phyloP scores from a whole-genome alignment of 2,888 invertebrate species.

The Aporophyla nigra region DNA sequence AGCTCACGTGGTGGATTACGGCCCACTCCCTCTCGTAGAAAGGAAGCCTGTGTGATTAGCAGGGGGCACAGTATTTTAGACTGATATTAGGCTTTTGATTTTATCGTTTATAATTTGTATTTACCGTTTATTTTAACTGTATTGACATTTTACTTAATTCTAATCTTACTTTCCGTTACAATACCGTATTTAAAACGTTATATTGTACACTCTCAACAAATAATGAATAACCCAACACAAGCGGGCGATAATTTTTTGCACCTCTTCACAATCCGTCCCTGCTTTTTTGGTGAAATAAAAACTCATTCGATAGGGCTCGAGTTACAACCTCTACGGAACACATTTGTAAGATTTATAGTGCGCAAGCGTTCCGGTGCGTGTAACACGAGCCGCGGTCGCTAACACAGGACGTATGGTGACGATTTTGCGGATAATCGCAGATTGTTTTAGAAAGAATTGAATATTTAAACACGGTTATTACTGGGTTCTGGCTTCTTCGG shows the following conservation, averaged over 20 bases:
- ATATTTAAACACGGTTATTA: background rate
- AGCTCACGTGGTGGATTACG: too few relatives aligned
- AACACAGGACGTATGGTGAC: conserved; percentile 37
- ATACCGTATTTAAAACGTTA: too few relatives aligned
- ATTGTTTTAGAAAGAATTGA: conserved; percentile 2
- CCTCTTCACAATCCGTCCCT: conserved; percentile 31
- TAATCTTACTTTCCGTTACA: too few relatives aligned
- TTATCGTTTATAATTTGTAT: too few relatives aligned
- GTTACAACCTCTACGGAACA: conserved; percentile 58
- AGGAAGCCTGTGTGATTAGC: too few relatives aligned
- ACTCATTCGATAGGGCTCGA: conserved; percentile 53
- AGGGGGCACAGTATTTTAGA: too few relatives aligned
- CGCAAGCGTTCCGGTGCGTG: conserved; percentile 46
- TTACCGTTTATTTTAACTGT: too few relatives aligned
- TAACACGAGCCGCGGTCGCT: conserved; percentile 47
- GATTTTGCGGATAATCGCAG: conserved; percentile 20
- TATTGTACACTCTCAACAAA: background rate
- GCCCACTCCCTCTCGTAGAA: too few relatives aligned
- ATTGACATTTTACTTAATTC: too few relatives aligned
- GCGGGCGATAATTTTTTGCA: conserved; percentile 42
- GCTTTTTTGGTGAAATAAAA: conserved; percentile 54
- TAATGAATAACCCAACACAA: conserved; percentile 6
- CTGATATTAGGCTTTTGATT: too few relatives aligned
- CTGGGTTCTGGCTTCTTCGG: background rate
- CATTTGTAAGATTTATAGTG: conserved; percentile 62